phyloP scores from a whole-genome alignment of 1,140 invertebrate genomes.

The Delia radicum region DNA sequence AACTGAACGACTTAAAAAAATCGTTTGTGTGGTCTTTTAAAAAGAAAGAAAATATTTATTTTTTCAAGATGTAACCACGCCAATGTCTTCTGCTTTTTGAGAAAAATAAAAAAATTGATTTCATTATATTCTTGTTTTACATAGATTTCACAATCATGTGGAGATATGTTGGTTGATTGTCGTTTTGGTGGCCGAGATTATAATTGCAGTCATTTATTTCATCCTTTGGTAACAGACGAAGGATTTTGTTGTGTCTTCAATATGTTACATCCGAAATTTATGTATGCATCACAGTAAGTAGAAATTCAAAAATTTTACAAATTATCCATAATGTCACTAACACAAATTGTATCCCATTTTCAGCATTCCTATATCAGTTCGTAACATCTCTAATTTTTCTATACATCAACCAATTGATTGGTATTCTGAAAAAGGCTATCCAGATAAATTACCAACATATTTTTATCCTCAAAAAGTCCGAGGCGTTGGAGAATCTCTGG shows the following conservation, averaged over 20 bases:
- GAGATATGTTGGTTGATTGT: slow-evolving; percentile 68
- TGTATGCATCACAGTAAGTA: slow-evolving; percentile 58
- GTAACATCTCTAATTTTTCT: too few species aligned
- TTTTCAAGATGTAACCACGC: too few species aligned
- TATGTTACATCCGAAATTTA: slow-evolving; percentile 65
- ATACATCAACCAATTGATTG: too few species aligned
- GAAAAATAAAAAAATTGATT: too few species aligned
- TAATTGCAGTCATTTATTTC: slow-evolving; percentile 69
- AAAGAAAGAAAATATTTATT: too few species aligned
- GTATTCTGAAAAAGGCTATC: slow-evolving; percentile 71
- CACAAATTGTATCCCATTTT: not conserved
- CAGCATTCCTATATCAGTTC: not conserved
- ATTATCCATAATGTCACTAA: slow-evolving; percentile 38
- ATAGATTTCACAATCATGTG: slow-evolving; percentile 64
- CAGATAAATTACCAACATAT: slow-evolving; percentile 56
- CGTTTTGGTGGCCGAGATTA: slow-evolving; percentile 63
- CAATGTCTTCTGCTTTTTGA: too few species aligned
- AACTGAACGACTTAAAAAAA: too few species aligned
- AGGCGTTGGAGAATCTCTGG: slow-evolving; percentile 65
- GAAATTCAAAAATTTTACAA: not conserved
- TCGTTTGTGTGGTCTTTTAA: too few species aligned
- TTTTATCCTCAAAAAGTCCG: slow-evolving; percentile 65
- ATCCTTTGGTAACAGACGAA: slow-evolving; percentile 75
- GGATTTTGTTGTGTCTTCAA: slow-evolving; percentile 83
- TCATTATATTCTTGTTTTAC: not conserved